These are phyloP conservation scores for Austrofundulus limnaeus DNA, from an alignment of 2,113 vertebrate species.

Conservation along the genomic window DNA sequence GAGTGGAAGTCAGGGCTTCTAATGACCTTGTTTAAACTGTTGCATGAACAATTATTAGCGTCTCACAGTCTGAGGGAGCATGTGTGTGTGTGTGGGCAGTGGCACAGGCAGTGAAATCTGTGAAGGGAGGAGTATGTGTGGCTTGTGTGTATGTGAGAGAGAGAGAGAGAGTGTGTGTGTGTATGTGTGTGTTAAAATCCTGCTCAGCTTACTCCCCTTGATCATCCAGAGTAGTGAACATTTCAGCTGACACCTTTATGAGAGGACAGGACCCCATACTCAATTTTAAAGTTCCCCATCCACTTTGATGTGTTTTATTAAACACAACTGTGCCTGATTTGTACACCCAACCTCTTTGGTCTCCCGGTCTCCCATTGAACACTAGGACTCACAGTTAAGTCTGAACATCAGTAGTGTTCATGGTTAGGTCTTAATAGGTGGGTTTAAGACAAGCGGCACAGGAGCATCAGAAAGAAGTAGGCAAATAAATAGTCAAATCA, in stretches of 20 bases:
- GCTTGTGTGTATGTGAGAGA: too few relatives aligned
- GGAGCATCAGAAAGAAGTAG: conserved; percentile 13
- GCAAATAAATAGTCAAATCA: conserved; percentile 19
- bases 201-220: conserved; percentile 60
- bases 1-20: conserved; percentile 60
- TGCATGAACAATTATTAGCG: conserved; percentile 57
- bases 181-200: conserved; percentile 34
- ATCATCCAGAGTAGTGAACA: conserved; percentile 69
- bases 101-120: neutral
- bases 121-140: conserved; percentile 10
- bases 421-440: conserved; percentile 40
- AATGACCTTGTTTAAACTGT: conserved; percentile 65
- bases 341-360: conserved; percentile 45
- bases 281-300: conserved; percentile 55
- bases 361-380: conserved; percentile 23
- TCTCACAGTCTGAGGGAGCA: conserved; percentile 52
- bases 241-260: conserved; percentile 79
- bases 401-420: conserved; percentile 56
- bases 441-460: conserved; percentile 24
- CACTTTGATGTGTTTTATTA: conserved; percentile 75
- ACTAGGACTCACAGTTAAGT: too few relatives aligned
- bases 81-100: conserved; percentile 7
- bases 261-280: conserved; percentile 71
- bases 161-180: conserved; percentile 2
- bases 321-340: conserved; percentile 73